Percentiles rank a stretch among this genome's conserved stretches.
Conservation (phyloP, 2,888 invertebrate genomes). For the Protophormia terraenovae region DNA sequence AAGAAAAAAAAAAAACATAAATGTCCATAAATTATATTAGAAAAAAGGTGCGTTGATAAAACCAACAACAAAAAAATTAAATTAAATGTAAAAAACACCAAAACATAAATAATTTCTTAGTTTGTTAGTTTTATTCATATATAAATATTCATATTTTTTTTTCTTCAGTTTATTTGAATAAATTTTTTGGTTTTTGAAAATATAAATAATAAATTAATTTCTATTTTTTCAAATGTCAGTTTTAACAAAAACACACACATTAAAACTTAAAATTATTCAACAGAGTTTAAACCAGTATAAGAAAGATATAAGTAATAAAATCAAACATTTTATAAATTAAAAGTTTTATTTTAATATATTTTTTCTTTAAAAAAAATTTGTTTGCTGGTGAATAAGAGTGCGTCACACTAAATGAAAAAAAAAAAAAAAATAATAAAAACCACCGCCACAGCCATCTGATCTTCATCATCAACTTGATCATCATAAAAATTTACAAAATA, state of each 20-base stretch:
- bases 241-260: not conserved
- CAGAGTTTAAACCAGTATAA: conserved; percentile 1
- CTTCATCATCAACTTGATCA: conserved; percentile 3
- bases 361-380: conserved; percentile 15
- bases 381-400: not conserved
- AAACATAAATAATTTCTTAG: conserved; percentile 23
- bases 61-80: conserved; percentile 15
- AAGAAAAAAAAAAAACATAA: not conserved
- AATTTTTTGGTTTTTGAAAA: not conserved
- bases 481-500: conserved; percentile 25
- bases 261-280: not conserved
- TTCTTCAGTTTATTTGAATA: not conserved
- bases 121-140: not conserved
- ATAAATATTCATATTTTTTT: conserved; percentile 48
- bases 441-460: conserved; percentile 12
- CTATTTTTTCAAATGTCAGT: conserved; percentile 13
- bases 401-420: conserved; percentile 21
- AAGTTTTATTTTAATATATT: not conserved
- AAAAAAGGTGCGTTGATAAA: conserved; percentile 41
- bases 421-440: not conserved
- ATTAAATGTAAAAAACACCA: conserved; percentile 18
- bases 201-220: conserved; percentile 37
- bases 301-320: conserved; percentile 4
- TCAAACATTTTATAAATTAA: conserved; percentile 7
- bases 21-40: conserved; percentile 39